phyloP scores from a whole-genome alignment of 2,113 vertebrate genomes.

The Plecotus auritus region DNA sequence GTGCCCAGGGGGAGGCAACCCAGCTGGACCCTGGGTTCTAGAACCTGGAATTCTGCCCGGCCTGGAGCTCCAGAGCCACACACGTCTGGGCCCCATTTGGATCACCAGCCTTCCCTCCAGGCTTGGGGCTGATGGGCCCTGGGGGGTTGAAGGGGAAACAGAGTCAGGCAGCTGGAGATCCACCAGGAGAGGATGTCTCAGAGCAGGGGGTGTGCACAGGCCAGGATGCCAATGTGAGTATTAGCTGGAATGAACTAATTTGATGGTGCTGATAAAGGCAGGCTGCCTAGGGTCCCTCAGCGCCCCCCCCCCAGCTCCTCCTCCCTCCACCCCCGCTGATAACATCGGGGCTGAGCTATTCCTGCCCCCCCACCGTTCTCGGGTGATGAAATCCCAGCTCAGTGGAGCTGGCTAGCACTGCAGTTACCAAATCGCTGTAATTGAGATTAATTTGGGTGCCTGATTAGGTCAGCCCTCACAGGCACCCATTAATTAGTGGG shows the following conservation, averaged over 20 bases:
- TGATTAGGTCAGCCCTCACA: slow-evolving; percentile 82
- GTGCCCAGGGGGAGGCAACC: not conserved
- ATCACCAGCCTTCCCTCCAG: not conserved
- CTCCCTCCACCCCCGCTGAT: slow-evolving; percentile 60
- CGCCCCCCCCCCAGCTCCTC: slow-evolving; percentile 47
- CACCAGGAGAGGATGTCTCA: not conserved
- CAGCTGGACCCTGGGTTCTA: not conserved
- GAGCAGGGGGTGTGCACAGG: not conserved
- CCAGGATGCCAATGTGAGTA: slow-evolving; percentile 63
- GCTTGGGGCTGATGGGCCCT: not conserved
- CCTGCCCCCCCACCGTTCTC: slow-evolving; percentile 76
- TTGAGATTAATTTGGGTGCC: slow-evolving; percentile 87
- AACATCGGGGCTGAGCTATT: slow-evolving; percentile 81
- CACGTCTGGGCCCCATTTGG: not conserved
- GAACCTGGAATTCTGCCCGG: not conserved
- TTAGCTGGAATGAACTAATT: slow-evolving; percentile 80
- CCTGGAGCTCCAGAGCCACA: not conserved
- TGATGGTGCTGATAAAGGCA: slow-evolving; percentile 75
- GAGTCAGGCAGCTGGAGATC: not conserved
- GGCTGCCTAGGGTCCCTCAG: slow-evolving; percentile 74
- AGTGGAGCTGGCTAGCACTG: slow-evolving; percentile 78
- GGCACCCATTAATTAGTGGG: slow-evolving; percentile 86
- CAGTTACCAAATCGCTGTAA: slow-evolving; percentile 86
- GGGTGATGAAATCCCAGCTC: slow-evolving; percentile 83
- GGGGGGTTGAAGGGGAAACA: not conserved